Evolutionary conservation across 2,113 vertebrate species (phyloP).

Genomic region (Monopterus albus): DNA sequence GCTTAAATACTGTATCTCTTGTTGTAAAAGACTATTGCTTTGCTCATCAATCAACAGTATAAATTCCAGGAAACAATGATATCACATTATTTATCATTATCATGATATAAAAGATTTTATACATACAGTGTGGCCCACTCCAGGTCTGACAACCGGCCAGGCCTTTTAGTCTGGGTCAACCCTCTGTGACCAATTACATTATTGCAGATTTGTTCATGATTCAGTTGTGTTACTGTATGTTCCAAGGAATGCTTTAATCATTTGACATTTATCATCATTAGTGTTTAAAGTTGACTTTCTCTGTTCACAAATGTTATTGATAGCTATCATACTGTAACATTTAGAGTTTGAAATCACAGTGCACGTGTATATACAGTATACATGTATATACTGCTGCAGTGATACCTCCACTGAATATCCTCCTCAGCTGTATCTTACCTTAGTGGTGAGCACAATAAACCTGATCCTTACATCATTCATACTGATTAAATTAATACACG

Average conservation of each 20-base stretch:
- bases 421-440: no score
- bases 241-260: constrained; percentile 69
- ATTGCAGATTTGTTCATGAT: constrained; percentile 34
- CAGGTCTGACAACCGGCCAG: constrained; percentile 32
- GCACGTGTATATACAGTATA: no score
- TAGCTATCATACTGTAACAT: background rate
- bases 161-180: constrained; percentile 32
- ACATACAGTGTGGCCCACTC: constrained; percentile 36
- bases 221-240: constrained; percentile 63
- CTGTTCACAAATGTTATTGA: background rate
- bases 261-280: constrained; percentile 71
- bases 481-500: background rate
- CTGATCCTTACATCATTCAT: background rate
- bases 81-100: constrained; percentile 6
- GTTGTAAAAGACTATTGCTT: background rate
- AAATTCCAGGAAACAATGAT: no score
- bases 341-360: no score
- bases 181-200: constrained; percentile 20
- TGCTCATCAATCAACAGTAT: background rate
- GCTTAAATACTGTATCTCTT: constrained; percentile 2
- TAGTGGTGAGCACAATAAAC: background rate
- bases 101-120: background rate
- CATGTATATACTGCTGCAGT: background rate
- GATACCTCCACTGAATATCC: no score
- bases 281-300: constrained; percentile 42